These are phyloP conservation scores for Drosophila navojoa DNA, from an alignment of 1,140 invertebrate genomes.

Conservation along the genomic window DNA sequence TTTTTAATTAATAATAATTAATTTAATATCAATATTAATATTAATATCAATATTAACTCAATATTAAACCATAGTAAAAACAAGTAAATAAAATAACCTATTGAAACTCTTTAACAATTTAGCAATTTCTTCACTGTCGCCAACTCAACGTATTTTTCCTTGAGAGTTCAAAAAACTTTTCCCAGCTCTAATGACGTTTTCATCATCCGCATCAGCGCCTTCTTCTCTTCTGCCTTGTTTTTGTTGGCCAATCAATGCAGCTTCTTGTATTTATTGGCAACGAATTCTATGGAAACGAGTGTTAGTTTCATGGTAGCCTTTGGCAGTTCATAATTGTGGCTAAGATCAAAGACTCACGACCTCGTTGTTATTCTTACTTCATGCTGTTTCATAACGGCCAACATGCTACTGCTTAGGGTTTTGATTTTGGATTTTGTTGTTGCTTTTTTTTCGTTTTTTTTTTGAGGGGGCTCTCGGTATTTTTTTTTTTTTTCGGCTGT, in stretches of 20 bases:
- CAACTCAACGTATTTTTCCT: no score
- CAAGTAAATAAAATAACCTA: no score
- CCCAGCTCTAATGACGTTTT: background rate
- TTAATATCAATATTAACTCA: no score
- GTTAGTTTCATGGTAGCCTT: background rate
- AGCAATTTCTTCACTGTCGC: no score
- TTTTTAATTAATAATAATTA: no score
- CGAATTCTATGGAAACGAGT: background rate
- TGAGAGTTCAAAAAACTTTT: background rate
- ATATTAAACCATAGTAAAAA: no score
- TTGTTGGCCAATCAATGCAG: background rate
- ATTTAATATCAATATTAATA: no score
- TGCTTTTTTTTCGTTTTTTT: background rate
- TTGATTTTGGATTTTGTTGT: no score
- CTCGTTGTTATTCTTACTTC: conserved; percentile 21
- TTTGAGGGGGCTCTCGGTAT: no score
- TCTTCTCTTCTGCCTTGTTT: no score
- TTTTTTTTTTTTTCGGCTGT: background rate
- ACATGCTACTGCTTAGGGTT: background rate
- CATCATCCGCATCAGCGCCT: no score
- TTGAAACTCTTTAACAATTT: no score
- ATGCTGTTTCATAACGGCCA: conserved; percentile 23
- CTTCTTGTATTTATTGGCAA: conserved; percentile 11
- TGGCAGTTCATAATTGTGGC: conserved; percentile 8
- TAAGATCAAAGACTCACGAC: conserved; percentile 17